phyloP scores from a whole-genome alignment of 2,797 vertebrate genomes.

The Aphelocoma californica region DNA sequence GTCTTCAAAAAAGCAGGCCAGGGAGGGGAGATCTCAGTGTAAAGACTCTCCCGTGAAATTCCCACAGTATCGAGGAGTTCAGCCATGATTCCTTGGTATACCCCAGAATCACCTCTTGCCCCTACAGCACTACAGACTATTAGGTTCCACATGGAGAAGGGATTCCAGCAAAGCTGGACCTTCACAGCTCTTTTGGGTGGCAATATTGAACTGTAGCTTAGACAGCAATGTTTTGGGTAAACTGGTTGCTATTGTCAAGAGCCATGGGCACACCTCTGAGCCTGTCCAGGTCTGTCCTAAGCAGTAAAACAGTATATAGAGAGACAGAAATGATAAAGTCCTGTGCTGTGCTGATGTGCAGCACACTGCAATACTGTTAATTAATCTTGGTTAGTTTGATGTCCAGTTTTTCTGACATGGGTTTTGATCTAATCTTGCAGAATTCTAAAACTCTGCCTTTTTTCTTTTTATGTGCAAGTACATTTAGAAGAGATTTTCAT shows the following conservation, averaged over 20 bases:
- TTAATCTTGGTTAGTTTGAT: slow-evolving; percentile 20
- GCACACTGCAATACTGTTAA: not conserved
- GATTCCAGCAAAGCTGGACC: not conserved
- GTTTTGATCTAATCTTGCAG: slow-evolving; percentile 8
- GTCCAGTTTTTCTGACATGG: not conserved
- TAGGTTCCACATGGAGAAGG: not conserved
- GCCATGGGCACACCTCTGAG: not conserved
- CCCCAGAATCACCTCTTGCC: not conserved
- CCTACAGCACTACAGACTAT: not conserved
- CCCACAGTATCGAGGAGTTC: not conserved
- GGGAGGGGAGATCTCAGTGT: not conserved
- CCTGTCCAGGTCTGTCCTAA: not conserved
- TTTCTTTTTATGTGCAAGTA: not conserved
- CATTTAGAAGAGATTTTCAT: slow-evolving; percentile 50
- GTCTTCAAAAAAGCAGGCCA: not conserved
- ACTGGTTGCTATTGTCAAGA: not conserved
- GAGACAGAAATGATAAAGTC: not conserved
- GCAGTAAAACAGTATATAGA: not conserved
- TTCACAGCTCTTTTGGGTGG: not conserved
- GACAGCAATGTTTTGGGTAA: not conserved
- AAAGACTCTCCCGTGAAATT: not conserved
- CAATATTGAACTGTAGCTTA: not conserved
- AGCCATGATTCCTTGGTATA: not conserved
- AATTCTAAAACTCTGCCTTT: not conserved
- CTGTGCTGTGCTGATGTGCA: not conserved